Conservation (phyloP, 1,140 invertebrate species). For the Andricus grossulariae region DNA sequence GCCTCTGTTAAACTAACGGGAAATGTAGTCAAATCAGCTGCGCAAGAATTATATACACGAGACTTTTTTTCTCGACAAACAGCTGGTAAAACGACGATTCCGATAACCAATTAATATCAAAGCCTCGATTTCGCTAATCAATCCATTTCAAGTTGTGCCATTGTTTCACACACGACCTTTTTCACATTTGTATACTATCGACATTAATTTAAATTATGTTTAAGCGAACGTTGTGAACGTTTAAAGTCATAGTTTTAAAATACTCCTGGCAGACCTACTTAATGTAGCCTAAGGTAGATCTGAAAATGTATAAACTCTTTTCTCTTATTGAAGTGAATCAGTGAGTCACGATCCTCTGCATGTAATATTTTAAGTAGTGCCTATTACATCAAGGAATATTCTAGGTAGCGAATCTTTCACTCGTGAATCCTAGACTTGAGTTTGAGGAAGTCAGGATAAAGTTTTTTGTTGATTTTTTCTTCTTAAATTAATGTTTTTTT, state of each 20-base stretch:
- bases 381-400: not conserved
- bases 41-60: too few relatives aligned
- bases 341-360: not conserved
- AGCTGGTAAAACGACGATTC: too few relatives aligned
- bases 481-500: constrained; percentile 4
- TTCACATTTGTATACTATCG: not conserved
- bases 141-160: not conserved
- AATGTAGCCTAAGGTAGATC: not conserved
- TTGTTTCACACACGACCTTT: not conserved
- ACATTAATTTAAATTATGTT: not conserved
- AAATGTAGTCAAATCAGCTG: too few relatives aligned
- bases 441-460: constrained; percentile 6
- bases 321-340: not conserved
- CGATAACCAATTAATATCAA: too few relatives aligned
- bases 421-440: not conserved
- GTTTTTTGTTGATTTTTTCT: constrained; percentile 24
- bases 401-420: not conserved
- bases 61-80: too few relatives aligned
- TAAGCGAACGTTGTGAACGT: constrained; percentile 24
- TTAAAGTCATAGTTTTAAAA: constrained; percentile 1
- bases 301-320: not conserved
- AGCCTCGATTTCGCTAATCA: too few relatives aligned
- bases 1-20: too few relatives aligned
- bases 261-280: not conserved
- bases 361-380: not conserved